Evolutionary conservation across 1,140 invertebrate genomes (phyloP).

Genomic region (Hirudo medicinalis): DNA sequence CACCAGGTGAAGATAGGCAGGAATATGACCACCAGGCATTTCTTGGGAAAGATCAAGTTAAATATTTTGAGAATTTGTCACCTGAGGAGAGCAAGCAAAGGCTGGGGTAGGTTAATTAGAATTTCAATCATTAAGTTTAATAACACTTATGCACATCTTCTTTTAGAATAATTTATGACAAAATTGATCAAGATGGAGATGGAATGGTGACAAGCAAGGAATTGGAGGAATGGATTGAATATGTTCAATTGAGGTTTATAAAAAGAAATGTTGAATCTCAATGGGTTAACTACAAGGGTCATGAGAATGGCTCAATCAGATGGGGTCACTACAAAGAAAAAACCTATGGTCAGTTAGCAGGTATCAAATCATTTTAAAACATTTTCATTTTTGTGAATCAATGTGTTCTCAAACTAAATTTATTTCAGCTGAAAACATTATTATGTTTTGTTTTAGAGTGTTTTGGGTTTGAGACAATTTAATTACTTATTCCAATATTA

Average conservation of each 20-base stretch:
- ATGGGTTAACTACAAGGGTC: conserved; percentile 69
- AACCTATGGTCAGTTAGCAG: conserved; percentile 60
- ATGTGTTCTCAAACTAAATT: too few relatives aligned
- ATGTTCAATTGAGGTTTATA: conserved; percentile 79
- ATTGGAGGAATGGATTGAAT: conserved; percentile 87
- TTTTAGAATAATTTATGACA: conserved; percentile 73
- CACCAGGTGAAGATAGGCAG: conserved; percentile 57
- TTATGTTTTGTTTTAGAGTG: too few relatives aligned
- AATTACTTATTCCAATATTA: too few relatives aligned
- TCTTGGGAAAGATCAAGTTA: conserved; percentile 76
- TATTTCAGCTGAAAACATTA: too few relatives aligned
- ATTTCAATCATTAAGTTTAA: too few relatives aligned
- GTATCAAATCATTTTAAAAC: background rate
- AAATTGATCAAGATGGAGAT: conserved; percentile 79
- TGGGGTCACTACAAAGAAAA: conserved; percentile 73
- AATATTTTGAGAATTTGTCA: conserved; percentile 78
- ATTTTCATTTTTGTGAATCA: too few relatives aligned
- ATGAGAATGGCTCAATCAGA: conserved; percentile 55
- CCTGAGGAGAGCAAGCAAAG: conserved; percentile 86
- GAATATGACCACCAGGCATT: conserved; percentile 97
- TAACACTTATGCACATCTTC: background rate
- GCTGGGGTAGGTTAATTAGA: conserved; percentile 52
- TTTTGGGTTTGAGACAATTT: too few relatives aligned
- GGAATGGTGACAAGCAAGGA: conserved; percentile 72
- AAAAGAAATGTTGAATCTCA: conserved; percentile 77